Evolutionary conservation across 2,797 vertebrate species (phyloP), one percentile per base, ranked within the genome.

Genomic region (Enteromius radiatus): DNA sequence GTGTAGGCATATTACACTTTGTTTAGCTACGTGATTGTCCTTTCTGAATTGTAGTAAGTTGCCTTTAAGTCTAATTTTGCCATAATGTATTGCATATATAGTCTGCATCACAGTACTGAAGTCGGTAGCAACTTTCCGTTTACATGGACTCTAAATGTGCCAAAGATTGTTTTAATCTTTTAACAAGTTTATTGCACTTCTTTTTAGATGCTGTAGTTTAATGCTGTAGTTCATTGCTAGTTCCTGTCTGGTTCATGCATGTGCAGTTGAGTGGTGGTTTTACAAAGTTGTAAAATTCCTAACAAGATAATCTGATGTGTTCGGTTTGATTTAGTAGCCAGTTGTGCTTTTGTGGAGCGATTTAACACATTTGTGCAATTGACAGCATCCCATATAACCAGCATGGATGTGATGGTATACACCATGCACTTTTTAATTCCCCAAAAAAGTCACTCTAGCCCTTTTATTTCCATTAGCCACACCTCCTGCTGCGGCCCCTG

Each of bases 381-480:
- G 23, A 80, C 43, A 23, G 75, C 61, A 49, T 69, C 78, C 56
- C 54, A 36, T 76, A 87, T 91, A 93, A 94, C 88, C 80, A 1
- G 94, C 93, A 95, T 94, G 93, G 89, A 68, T 81, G 83, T 78
- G 78, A 49, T 36, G 21, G 43, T 82, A 7, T 2, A 73, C 41
- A 56, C 76, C 77, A 76, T 76, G 63, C 76, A 31, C 41, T 67
- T 65, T 65, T 5, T 41, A 47, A 41, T 49, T 41, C 77, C 36
- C 26, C 28, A 74, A 87, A 41, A 71, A 86, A 83, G 76, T 84
- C 84, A 87, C 71, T 88, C 79, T 74, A 92, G 59, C 83, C 71
- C 82, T 36, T 92, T 90, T 94, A 90, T 93, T 88, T 89, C 91
- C 87, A 93, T 91, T 88, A 95, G 93, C 93, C 86, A 70, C 92